Base-by-base conservation (phyloP, 2,797 vertebrate species). In the Myiotriccus ornatus region DNA sequence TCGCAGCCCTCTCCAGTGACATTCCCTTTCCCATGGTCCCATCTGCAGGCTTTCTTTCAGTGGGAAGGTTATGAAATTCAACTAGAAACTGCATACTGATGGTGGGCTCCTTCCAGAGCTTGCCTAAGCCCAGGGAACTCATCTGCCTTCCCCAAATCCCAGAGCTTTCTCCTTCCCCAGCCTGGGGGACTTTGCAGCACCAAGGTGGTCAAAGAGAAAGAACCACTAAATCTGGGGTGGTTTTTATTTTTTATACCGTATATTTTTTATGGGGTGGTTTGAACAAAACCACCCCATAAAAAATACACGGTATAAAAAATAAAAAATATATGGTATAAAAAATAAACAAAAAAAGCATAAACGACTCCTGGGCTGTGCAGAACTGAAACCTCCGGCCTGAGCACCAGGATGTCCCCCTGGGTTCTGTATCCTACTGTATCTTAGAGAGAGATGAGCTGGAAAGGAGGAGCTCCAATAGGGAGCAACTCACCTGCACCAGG, bases 381-480 rank as follows among this genome's bases (percentile, higher is more conserved):
- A 63, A 74, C 30, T 2, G 49, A 83, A 78, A 84, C 77, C 84
- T 47, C 80, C 1, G 1, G 57, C 49, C 53, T 5, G 28, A 30
- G 49, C 1, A 9, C 1, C 13, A 13, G 57, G 62, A 69, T 3
- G 8, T 10, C n/a, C 44, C 65, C 44, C 9, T 43, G 34, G n/a
- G 35, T 25, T 74, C 24, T 39, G 9, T 14, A 47, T 37, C 75
- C 52, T 23, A 14, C 10, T 0, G 0, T 10, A 10, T 5, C 5
- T 3, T 1, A 46, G 49, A 9, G 8, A 5, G 14, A 34, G 41
- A 57, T 20, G 24, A 3, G 4, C 43, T 2, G 8, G 53, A 78
- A 55, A 34, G 34, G 28, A 14, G 50, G 35, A 70, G 65, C 53
- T 50, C 34, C 1, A 3, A 2, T 0, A 2, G 19, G 0, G 2